A percentile compares a stretch with the other conserved stretches of the same genome.
Conservation (phyloP, 2,888 invertebrate genomes). For the Matsumyia berberina region DNA sequence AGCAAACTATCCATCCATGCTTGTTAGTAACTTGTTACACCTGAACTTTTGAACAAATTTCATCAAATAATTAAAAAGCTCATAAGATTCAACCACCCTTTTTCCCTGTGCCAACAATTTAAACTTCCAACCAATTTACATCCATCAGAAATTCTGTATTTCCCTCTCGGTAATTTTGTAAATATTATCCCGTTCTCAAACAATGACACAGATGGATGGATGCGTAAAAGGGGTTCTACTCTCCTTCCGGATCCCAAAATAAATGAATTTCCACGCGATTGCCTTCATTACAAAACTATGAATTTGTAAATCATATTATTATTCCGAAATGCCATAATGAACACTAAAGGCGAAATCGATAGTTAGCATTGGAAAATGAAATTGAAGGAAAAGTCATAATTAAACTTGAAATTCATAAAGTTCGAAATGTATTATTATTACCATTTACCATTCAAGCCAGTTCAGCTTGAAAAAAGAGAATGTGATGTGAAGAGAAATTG, state of each 20-base stretch:
- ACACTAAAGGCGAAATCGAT: conserved; percentile 27
- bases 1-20: too few species aligned
- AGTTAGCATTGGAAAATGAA: conserved; percentile 2
- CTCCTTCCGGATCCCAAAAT: conserved; percentile 44
- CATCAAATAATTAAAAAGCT: too few species aligned
- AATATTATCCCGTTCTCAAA: neutral
- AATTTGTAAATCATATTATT: conserved; percentile 50
- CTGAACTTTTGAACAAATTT: too few species aligned
- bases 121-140: conserved; percentile 2
- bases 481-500: too few species aligned
- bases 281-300: conserved; percentile 55
- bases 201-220: neutral
- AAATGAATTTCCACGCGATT: conserved; percentile 67
- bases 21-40: too few species aligned
- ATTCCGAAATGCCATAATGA: conserved; percentile 26
- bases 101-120: conserved; percentile 10
- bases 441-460: conserved; percentile 29
- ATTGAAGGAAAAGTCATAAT: conserved; percentile 10
- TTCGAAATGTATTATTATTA: conserved; percentile 21
- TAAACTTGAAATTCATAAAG: conserved; percentile 38
- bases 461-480: conserved; percentile 1
- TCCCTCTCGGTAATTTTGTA: neutral
- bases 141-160: neutral
- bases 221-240: conserved; percentile 13
- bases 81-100: too few species aligned